Percentiles rank a stretch among this genome's conserved stretches.
Evolutionary conservation across 2,113 vertebrate species (phyloP).

Genomic region (Cephalopterus ornatus): DNA sequence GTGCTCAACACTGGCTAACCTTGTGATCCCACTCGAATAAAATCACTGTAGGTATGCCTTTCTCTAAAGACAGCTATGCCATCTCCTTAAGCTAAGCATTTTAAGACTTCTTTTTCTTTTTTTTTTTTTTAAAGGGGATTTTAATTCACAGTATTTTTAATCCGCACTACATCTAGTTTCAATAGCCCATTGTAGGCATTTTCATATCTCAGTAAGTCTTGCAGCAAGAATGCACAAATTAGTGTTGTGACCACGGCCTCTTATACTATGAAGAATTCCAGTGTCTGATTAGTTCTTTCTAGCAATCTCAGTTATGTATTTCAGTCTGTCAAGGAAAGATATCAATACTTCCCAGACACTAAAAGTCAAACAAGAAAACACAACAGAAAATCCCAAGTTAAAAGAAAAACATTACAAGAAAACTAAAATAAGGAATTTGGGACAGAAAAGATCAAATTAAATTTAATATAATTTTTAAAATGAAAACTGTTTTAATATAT

Average conservation of each 20-base stretch:
- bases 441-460: neutral
- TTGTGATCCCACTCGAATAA: neutral
- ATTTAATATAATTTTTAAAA: neutral
- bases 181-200: neutral
- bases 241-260: neutral
- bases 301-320: neutral
- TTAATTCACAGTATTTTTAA: neutral
- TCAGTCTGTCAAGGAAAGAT: neutral
- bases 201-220: neutral
- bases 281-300: neutral
- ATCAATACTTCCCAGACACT: neutral
- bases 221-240: neutral
- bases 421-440: neutral
- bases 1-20: neutral
- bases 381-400: neutral
- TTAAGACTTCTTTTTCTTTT: neutral
- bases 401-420: neutral
- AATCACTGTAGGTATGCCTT: neutral
- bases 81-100: neutral
- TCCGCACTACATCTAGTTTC: neutral
- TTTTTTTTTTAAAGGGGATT: neutral
- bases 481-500: neutral
- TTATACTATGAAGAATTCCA: neutral
- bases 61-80: neutral
- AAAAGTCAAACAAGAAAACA: neutral